Base-by-base conservation (phyloP, 1,140 invertebrate species). In the Eumaeus atala region DNA sequence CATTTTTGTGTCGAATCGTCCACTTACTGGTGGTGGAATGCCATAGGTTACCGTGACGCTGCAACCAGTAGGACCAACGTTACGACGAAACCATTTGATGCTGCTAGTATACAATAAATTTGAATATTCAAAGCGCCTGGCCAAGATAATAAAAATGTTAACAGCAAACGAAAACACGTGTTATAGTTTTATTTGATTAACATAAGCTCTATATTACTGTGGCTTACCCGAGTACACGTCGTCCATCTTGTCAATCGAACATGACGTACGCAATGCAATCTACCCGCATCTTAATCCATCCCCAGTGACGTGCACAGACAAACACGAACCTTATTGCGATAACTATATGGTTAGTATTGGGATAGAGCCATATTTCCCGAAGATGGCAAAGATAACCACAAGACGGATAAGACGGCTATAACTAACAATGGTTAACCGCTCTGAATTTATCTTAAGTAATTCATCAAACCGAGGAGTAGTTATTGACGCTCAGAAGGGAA, bases 271-370 rank as follows among this genome's bases (percentile, higher is more conserved):
- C 40, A 44, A 14, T 44, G 16, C 40, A 44, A 44, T 44, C 40
- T 17, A 44, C 40, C 40, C 40, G 40, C 40, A 44, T 44, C 40
- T 44, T 44, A 44, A 44, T 44, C 40, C 40, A 14, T 44, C 40
- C 16, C 40, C 14, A 12, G 9, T 16, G 14, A 28, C n/a, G 3
- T 8, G 9, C 40, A 14, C 8, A 12, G 14, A 14, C 14, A 16
- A 44, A 44, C 16, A 17, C 9, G 21, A 28, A 16, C 40, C 17
- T 16, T 44, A 44, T 44, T 44, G 3, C 40, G 5, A 16, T 1
- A 14, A 7, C 0, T 6, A 14, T 9, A 9, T 9, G 9, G 10
- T 18, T 9, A 9, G 3, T 16, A 44, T 44, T 9, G 9, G 7
- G 12, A 16, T 44, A 3, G 40, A 8, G 10, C 0, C 5, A 14